Percentiles rank a stretch among this genome's conserved stretches.
These are phyloP conservation scores for Mythimna loreyi DNA, from an alignment of 2,888 invertebrate species.

Conservation along the genomic window DNA sequence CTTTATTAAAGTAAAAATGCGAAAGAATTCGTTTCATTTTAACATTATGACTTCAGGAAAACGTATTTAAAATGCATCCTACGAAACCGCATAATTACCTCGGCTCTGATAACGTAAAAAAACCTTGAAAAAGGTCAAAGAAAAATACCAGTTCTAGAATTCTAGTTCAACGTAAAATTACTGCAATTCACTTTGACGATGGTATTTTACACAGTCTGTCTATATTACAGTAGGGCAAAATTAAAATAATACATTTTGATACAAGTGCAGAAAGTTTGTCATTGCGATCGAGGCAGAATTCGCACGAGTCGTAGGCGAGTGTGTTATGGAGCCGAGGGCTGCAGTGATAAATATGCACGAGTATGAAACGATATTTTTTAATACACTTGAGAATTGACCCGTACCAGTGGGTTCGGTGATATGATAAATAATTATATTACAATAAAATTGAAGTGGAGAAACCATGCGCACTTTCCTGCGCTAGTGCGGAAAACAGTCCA, in stretches of 20 bases:
- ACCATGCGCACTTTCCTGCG: too few relatives aligned
- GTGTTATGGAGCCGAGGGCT: too few relatives aligned
- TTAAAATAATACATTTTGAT: not conserved
- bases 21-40: not conserved
- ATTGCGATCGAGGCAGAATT: too few relatives aligned
- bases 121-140: conserved; percentile 13
- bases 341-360: too few relatives aligned
- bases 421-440: too few relatives aligned
- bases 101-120: conserved; percentile 12
- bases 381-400: too few relatives aligned
- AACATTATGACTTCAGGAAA: not conserved
- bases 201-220: conserved; percentile 7
- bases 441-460: too few relatives aligned
- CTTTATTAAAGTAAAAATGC: not conserved
- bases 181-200: conserved; percentile 42
- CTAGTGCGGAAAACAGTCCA: too few relatives aligned
- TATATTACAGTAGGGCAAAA: not conserved
- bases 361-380: too few relatives aligned
- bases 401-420: too few relatives aligned
- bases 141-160: conserved; percentile 8
- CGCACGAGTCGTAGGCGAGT: too few relatives aligned
- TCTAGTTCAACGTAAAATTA: conserved; percentile 36
- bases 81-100: not conserved
- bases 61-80: not conserved
- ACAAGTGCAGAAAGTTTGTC: not conserved